A percentile compares a stretch with the other conserved stretches of the same genome.
Conservation (phyloP, 2,797 vertebrate species). For the Gymnodraco acuticeps region DNA sequence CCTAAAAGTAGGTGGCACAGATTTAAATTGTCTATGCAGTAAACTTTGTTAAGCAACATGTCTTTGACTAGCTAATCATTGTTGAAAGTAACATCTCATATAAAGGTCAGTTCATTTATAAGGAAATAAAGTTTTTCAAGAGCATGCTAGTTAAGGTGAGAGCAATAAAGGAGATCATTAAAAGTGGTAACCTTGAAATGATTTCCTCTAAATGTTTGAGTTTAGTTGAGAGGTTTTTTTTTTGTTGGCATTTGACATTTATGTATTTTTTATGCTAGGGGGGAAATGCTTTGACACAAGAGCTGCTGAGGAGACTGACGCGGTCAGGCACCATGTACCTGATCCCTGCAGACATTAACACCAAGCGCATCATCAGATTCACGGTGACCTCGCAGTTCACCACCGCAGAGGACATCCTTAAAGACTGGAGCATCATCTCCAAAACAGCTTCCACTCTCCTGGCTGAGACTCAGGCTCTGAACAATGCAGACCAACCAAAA, state of each 20-base stretch:
- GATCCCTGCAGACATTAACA: constrained; percentile 90
- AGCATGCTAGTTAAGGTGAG: background rate
- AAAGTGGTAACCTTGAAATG: background rate
- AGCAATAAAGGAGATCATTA: background rate
- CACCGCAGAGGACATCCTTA: constrained; percentile 89
- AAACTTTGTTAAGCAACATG: constrained; percentile 8
- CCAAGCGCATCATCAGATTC: constrained; percentile 94
- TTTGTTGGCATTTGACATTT: no score
- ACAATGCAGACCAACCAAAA: constrained; percentile 29
- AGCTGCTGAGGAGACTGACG: constrained; percentile 89
- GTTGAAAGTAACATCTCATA: no score
- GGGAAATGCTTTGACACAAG: constrained; percentile 92
- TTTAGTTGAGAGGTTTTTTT: background rate
- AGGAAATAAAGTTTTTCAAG: background rate
- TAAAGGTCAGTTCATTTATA: background rate
- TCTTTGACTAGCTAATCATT: constrained; percentile 38
- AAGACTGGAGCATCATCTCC: constrained; percentile 92
- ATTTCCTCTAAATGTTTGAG: background rate
- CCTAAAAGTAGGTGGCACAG: constrained; percentile 83
- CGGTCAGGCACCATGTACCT: constrained; percentile 91
- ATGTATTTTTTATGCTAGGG: constrained; percentile 78
- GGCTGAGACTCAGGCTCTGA: constrained; percentile 51
- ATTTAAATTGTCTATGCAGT: background rate
- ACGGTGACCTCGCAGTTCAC: constrained; percentile 96
- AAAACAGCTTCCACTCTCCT: constrained; percentile 84